phyloP scores from a whole-genome alignment of 2,888 invertebrate species.

The Drosophila melanocephala region DNA sequence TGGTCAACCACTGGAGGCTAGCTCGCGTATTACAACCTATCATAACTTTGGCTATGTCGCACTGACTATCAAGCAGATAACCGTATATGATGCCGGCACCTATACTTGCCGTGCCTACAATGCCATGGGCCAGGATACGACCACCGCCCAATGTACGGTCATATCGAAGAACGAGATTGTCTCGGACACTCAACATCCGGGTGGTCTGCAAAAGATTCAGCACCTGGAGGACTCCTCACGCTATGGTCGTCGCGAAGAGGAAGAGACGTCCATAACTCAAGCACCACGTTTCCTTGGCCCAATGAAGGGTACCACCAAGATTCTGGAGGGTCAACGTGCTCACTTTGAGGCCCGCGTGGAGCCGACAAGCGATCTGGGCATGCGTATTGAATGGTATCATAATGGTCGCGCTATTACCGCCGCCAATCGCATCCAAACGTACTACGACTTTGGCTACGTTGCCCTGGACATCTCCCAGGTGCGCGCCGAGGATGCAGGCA shows the following conservation, averaged over 20 bases:
- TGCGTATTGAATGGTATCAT: slow-evolving; percentile 98
- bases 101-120: slow-evolving; percentile 96
- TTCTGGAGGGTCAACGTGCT: slow-evolving; percentile 96
- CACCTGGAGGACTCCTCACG: slow-evolving; percentile 93
- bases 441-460: slow-evolving; percentile 98
- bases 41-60: slow-evolving; percentile 98
- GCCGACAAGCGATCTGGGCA: slow-evolving; percentile 96
- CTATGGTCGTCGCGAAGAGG: slow-evolving; percentile 89
- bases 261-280: slow-evolving; percentile 91
- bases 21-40: slow-evolving; percentile 96
- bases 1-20: slow-evolving; percentile 95
- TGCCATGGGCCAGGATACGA: slow-evolving; percentile 93
- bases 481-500: slow-evolving; percentile 95
- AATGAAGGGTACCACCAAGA: slow-evolving; percentile 96
- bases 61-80: slow-evolving; percentile 95
- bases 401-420: slow-evolving; percentile 96
- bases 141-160: slow-evolving; percentile 93
- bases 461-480: slow-evolving; percentile 97
- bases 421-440: slow-evolving; percentile 96
- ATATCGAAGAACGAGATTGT: slow-evolving; percentile 94
- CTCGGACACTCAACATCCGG: slow-evolving; percentile 96
- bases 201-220: slow-evolving; percentile 96
- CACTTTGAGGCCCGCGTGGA: slow-evolving; percentile 98
- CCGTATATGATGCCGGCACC: slow-evolving; percentile 94
- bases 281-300: slow-evolving; percentile 95